Conservation (phyloP, 2,113 vertebrate species). For the Chaetodon trifascialis region DNA sequence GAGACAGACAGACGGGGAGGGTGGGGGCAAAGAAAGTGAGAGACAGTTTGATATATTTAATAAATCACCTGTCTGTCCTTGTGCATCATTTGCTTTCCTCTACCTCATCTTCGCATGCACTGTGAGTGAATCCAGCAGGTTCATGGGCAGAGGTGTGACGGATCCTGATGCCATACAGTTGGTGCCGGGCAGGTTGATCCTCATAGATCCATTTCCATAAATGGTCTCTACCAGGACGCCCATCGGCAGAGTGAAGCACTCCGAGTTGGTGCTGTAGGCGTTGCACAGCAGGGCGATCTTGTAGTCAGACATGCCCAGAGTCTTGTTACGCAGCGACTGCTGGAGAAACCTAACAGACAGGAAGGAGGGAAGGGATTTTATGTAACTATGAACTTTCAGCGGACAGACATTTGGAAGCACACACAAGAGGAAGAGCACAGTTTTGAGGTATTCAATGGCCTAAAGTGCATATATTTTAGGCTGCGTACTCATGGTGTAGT, state of each 20-base stretch:
- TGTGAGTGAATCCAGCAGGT: conserved; percentile 96
- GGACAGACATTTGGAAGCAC: background rate
- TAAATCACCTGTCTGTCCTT: background rate
- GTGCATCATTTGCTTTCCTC: background rate
- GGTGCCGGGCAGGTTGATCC: conserved; percentile 93
- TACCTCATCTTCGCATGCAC: conserved; percentile 99
- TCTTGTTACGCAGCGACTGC: conserved; percentile 96
- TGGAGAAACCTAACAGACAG: conserved; percentile 90
- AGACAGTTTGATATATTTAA: too few species aligned
- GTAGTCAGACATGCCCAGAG: conserved; percentile 97
- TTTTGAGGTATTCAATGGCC: background rate
- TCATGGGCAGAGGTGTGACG: conserved; percentile 96
- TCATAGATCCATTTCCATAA: conserved; percentile 94
- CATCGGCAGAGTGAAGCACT: conserved; percentile 98
- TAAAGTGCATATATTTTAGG: background rate
- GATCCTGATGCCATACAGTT: conserved; percentile 96
- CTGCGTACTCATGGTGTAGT: conserved; percentile 94
- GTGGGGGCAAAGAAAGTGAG: background rate
- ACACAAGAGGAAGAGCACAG: background rate
- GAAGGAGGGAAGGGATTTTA: background rate
- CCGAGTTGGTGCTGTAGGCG: conserved; percentile 98
- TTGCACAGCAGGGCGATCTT: conserved; percentile 98
- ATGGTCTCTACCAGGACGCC: conserved; percentile 98
- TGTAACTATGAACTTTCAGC: background rate
- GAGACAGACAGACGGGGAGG: background rate